Percentiles rank a stretch among this genome's conserved stretches.
These are phyloP conservation scores for Lypha dubia DNA, from an alignment of 2,888 invertebrate genomes.

Conservation along the genomic window DNA sequence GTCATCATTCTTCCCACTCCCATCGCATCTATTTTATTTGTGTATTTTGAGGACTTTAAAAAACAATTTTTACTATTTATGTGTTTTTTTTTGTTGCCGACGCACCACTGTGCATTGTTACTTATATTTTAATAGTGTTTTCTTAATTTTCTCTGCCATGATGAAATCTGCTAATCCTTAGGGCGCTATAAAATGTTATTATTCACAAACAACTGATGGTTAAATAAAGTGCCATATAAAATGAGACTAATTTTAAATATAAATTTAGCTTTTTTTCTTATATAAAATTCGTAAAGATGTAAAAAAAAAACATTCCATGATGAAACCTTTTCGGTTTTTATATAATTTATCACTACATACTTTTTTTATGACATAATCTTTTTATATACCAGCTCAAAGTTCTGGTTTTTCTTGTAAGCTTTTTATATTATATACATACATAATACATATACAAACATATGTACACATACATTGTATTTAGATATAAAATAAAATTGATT, in stretches of 20 bases:
- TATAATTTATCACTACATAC: not conserved
- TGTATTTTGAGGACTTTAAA: too few relatives aligned
- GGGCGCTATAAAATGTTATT: constrained; percentile 4
- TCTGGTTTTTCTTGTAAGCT: too few relatives aligned
- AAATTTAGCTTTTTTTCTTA: not conserved
- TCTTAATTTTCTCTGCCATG: not conserved
- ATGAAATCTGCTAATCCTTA: not conserved
- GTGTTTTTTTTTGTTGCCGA: not conserved
- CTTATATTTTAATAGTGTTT: not conserved
- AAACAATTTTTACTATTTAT: too few relatives aligned
- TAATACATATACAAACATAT: too few relatives aligned
- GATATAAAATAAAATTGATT: too few relatives aligned
- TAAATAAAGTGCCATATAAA: constrained; percentile 10
- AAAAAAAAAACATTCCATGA: not conserved
- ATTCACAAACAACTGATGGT: not conserved
- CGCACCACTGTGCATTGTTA: not conserved
- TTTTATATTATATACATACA: too few relatives aligned
- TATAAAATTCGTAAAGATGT: not conserved
- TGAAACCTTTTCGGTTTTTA: not conserved
- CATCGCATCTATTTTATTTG: too few relatives aligned
- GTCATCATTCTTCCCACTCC: too few relatives aligned
- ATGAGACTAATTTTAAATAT: not conserved
- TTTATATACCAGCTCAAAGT: too few relatives aligned
- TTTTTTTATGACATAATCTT: not conserved
- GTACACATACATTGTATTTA: too few relatives aligned